Evolutionary conservation across 1,140 invertebrate species (phyloP).

Genomic region (Galleria mellonella): DNA sequence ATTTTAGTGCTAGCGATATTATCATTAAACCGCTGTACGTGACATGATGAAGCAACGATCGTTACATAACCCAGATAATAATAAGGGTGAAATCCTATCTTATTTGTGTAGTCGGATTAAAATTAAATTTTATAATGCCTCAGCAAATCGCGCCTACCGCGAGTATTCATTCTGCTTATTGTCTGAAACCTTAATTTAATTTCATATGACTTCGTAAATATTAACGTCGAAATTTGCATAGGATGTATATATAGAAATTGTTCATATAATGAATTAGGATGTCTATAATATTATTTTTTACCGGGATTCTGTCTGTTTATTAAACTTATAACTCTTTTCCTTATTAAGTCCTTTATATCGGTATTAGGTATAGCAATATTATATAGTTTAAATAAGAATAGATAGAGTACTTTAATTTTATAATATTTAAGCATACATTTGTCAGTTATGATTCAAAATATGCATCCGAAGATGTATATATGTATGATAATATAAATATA

Average conservation of each 20-base stretch:
- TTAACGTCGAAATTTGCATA: slow-evolving; percentile 18
- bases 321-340: no score
- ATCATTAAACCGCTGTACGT: slow-evolving; percentile 21
- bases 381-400: no score
- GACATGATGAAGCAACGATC: slow-evolving; percentile 28
- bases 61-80: slow-evolving; percentile 47
- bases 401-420: no score
- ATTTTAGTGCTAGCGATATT: neutral
- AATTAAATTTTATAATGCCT: slow-evolving; percentile 68
- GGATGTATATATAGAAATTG: neutral
- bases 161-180: slow-evolving; percentile 28
- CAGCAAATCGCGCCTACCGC: slow-evolving; percentile 36
- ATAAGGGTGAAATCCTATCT: slow-evolving; percentile 63
- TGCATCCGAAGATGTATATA: no score
- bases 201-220: slow-evolving; percentile 37
- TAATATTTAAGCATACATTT: no score
- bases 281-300: no score
- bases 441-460: no score
- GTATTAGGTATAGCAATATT: no score
- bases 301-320: no score
- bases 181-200: slow-evolving; percentile 56
- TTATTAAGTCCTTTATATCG: no score
- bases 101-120: slow-evolving; percentile 63
- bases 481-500: no score
- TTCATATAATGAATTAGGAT: no score